phyloP scores from a whole-genome alignment of 2,797 vertebrate genomes.

The Chelonia mydas region DNA sequence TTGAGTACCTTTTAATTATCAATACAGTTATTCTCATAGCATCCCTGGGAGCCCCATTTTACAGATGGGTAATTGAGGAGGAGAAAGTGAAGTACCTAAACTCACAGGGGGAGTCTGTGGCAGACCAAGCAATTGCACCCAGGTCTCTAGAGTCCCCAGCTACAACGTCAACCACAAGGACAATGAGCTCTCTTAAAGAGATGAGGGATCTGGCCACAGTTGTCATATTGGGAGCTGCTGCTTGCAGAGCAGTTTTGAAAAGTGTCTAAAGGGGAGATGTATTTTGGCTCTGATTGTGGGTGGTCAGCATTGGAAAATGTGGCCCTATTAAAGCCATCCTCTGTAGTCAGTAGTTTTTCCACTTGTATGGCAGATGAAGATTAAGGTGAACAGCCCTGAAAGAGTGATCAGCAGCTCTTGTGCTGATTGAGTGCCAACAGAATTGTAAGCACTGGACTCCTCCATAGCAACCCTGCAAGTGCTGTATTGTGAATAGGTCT shows the following conservation, averaged over 20 bases:
- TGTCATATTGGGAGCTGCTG: not conserved
- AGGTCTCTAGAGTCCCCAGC: not conserved
- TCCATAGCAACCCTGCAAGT: constrained; percentile 70
- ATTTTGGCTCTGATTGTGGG: not conserved
- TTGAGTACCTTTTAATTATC: no score
- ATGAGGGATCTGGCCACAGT: not conserved
- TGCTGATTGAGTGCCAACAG: constrained; percentile 5
- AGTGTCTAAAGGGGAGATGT: not conserved
- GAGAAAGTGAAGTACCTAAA: not conserved
- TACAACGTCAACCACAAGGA: not conserved
- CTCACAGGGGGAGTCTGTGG: not conserved
- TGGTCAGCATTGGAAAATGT: not conserved
- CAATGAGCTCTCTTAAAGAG: not conserved
- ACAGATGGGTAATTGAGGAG: not conserved
- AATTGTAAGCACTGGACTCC: not conserved
- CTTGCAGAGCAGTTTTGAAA: not conserved
- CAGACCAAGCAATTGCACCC: not conserved
- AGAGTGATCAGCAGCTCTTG: constrained; percentile 3
- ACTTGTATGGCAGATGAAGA: not conserved
- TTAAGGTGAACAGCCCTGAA: not conserved
- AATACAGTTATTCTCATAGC: rapidly evolving
- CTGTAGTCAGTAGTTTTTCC: not conserved
- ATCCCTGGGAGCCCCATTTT: not conserved
- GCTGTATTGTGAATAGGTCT: constrained; percentile 26
- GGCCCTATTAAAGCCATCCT: not conserved